Evolutionary conservation across 2,888 invertebrate genomes (phyloP).

Genomic region (Oscheius sp.): DNA sequence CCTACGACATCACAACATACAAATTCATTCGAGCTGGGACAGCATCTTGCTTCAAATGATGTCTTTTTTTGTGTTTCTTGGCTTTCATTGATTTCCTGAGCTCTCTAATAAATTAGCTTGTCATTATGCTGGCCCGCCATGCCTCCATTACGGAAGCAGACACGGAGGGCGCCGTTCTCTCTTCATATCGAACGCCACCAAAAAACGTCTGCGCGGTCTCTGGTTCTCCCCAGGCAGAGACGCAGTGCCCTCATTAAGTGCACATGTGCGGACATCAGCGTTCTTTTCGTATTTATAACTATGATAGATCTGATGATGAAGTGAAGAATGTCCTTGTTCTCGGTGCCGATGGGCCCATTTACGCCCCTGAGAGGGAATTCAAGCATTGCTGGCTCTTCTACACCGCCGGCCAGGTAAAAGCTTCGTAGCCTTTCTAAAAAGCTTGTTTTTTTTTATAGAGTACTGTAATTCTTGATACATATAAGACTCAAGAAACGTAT

Average conservation of each 20-base stretch:
- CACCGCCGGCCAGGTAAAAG: neutral
- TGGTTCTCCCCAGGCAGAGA: slow-evolving; percentile 23
- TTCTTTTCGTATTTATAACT: slow-evolving; percentile 22
- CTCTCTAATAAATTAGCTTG: slow-evolving; percentile 15
- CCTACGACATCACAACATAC: slow-evolving; percentile 8
- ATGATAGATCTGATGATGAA: slow-evolving; percentile 18
- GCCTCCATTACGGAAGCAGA: slow-evolving; percentile 9
- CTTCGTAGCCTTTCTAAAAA: neutral
- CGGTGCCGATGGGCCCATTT: slow-evolving; percentile 5
- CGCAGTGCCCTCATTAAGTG: slow-evolving; percentile 23
- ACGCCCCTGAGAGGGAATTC: slow-evolving; percentile 1
- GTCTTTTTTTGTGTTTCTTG: neutral
- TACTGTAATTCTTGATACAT: slow-evolving; percentile 7
- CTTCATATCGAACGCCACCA: slow-evolving; percentile 24
- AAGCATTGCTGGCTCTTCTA: slow-evolving; percentile 14
- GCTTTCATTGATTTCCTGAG: neutral
- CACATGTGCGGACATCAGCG: slow-evolving; percentile 22
- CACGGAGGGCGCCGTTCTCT: slow-evolving; percentile 5
- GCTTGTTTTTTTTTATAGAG: slow-evolving; percentile 1
- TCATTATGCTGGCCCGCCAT: slow-evolving; percentile 5
- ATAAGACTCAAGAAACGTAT: slow-evolving; percentile 11
- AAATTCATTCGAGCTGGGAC: slow-evolving; percentile 1
- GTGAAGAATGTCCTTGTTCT: slow-evolving; percentile 7
- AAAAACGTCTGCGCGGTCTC: slow-evolving; percentile 21
- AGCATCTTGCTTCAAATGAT: neutral